These are phyloP conservation scores for Papilio helenus DNA, from an alignment of 1,140 invertebrate species.

Conservation along the genomic window DNA sequence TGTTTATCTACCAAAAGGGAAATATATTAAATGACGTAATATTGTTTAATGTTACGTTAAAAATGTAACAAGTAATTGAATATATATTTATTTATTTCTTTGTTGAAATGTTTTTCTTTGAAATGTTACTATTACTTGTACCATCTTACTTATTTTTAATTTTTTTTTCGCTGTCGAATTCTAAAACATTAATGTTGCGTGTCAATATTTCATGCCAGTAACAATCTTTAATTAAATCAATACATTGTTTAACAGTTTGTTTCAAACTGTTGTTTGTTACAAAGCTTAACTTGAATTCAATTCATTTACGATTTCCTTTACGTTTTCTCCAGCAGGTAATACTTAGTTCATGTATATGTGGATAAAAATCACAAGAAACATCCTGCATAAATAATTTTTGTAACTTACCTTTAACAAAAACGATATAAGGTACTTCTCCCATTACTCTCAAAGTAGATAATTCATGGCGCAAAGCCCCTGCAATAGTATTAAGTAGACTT, in stretches of 20 bases:
- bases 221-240: background rate
- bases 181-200: background rate
- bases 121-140: no score
- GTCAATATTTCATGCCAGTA: background rate
- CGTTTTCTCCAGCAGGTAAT: background rate
- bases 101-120: no score
- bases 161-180: no score
- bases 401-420: constrained; percentile 86
- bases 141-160: background rate
- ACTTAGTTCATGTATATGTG: background rate
- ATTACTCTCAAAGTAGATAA: constrained; percentile 87
- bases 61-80: no score
- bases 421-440: constrained; percentile 87
- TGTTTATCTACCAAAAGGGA: constrained; percentile 81
- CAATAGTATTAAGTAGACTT: constrained; percentile 81
- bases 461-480: constrained; percentile 86
- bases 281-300: no score
- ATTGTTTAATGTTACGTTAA: background rate
- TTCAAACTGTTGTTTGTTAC: no score
- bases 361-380: background rate
- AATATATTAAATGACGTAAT: constrained; percentile 32
- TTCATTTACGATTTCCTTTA: background rate
- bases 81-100: no score
- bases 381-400: background rate
- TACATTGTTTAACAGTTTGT: background rate